These are phyloP conservation scores for Rhabditophanes sp. DNA, from an alignment of 2,888 invertebrate species.

Conservation along the genomic window DNA sequence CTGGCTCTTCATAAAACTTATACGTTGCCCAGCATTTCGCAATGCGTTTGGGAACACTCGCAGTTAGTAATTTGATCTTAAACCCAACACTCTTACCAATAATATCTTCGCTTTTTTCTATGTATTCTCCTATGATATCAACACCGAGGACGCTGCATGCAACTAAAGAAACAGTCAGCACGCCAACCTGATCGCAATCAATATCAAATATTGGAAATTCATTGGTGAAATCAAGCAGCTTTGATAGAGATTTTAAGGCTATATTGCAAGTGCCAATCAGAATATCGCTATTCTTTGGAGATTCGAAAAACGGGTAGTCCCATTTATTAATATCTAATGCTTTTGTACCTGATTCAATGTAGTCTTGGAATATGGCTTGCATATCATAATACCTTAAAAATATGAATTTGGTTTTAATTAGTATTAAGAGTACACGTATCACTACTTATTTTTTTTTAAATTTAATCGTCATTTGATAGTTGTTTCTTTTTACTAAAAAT, in stretches of 20 bases:
- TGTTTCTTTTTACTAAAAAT: not conserved
- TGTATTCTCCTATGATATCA: conserved; percentile 49
- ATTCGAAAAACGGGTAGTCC: conserved; percentile 51
- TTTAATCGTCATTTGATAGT: too few species aligned
- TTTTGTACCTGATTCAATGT: conserved; percentile 47
- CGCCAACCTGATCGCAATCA: conserved; percentile 39
- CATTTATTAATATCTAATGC: conserved; percentile 43
- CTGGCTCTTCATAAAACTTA: conserved; percentile 48
- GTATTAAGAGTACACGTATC: not conserved
- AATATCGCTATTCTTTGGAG: conserved; percentile 47
- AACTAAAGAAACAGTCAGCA: conserved; percentile 47
- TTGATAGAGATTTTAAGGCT: conserved; percentile 50
- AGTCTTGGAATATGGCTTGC: conserved; percentile 52
- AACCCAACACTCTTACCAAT: conserved; percentile 49
- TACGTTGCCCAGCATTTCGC: conserved; percentile 47
- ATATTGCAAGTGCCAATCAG: conserved; percentile 50
- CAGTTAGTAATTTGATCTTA: conserved; percentile 49
- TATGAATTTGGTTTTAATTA: conserved; percentile 3
- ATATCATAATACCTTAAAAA: conserved; percentile 49
- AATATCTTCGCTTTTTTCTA: conserved; percentile 49
- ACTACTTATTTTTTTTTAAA: conserved; percentile 1
- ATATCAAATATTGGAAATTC: conserved; percentile 47
- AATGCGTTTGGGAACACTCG: conserved; percentile 49
- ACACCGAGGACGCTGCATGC: conserved; percentile 50
- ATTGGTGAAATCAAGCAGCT: conserved; percentile 49